These are phyloP conservation scores for Parapsyche elsis DNA, from an alignment of 1,140 invertebrate species.

Conservation along the genomic window DNA sequence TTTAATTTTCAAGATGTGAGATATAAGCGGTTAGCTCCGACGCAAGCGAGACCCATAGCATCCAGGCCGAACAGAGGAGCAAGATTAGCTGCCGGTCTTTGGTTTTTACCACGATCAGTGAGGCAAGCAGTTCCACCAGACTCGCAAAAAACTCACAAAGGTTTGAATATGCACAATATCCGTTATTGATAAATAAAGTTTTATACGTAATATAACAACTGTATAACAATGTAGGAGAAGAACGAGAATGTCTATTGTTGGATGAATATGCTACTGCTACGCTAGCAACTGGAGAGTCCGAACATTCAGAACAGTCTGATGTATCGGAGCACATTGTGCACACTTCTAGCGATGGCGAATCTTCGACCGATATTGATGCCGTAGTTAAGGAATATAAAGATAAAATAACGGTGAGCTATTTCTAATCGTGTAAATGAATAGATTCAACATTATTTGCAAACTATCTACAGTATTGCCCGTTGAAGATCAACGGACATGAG, in stretches of 20 bases:
- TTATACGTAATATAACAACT: background rate
- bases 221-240: conserved; percentile 57
- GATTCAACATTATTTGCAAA: too few relatives aligned
- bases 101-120: conserved; percentile 55
- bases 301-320: conserved; percentile 60
- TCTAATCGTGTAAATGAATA: too few relatives aligned
- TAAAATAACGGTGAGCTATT: conserved; percentile 63
- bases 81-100: conserved; percentile 49
- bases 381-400: conserved; percentile 70
- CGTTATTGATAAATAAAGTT: background rate
- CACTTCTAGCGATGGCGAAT: conserved; percentile 61
- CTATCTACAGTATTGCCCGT: too few relatives aligned
- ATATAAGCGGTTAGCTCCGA: conserved; percentile 51
- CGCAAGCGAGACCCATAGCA: conserved; percentile 12
- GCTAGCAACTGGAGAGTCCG: conserved; percentile 60
- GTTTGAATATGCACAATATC: conserved; percentile 21
- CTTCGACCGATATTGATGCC: conserved; percentile 70
- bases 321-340: conserved; percentile 40
- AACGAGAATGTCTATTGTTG: conserved; percentile 67
- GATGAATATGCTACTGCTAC: conserved; percentile 66
- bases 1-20: conserved; percentile 48
- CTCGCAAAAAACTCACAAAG: conserved; percentile 37
- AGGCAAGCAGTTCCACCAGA: conserved; percentile 43
- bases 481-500: too few relatives aligned
- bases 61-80: conserved; percentile 42